Conservation (phyloP, 2,797 vertebrate genomes). For the Diceros bicornis region DNA sequence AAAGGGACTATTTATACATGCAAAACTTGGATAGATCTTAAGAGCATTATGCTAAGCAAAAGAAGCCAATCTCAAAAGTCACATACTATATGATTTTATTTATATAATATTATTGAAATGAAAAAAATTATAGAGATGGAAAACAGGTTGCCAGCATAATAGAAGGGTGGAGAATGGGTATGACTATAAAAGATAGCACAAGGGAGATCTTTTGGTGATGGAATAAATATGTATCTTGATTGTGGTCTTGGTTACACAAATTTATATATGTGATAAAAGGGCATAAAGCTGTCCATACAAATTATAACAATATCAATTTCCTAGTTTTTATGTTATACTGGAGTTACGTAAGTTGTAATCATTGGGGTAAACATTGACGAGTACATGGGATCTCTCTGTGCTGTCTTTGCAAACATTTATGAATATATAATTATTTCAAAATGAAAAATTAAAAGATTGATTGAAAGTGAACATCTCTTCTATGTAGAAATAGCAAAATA, state of each 20-base stretch:
- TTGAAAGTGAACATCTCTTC: neutral
- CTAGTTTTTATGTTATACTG: neutral
- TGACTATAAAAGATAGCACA: neutral
- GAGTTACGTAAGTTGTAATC: neutral
- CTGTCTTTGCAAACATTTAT: neutral
- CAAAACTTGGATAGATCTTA: neutral
- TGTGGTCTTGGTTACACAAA: neutral
- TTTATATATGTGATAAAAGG: neutral
- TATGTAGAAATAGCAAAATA: conserved; percentile 9
- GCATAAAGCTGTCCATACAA: neutral
- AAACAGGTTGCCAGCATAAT: neutral
- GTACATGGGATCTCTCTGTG: neutral
- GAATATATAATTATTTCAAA: neutral
- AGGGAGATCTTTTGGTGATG: neutral
- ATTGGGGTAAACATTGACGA: neutral
- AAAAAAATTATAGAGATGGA: neutral
- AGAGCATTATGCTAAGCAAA: neutral
- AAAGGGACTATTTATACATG: neutral
- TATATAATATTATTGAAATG: neutral
- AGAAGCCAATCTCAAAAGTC: neutral
- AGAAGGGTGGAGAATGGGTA: neutral
- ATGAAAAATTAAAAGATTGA: neutral
- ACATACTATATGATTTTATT: neutral
- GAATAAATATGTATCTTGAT: neutral
- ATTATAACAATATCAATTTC: neutral